A percentile compares a stretch with the other conserved stretches of the same genome.
phyloP scores from a whole-genome alignment of 2,113 vertebrate species.

The Buteo buteo region DNA sequence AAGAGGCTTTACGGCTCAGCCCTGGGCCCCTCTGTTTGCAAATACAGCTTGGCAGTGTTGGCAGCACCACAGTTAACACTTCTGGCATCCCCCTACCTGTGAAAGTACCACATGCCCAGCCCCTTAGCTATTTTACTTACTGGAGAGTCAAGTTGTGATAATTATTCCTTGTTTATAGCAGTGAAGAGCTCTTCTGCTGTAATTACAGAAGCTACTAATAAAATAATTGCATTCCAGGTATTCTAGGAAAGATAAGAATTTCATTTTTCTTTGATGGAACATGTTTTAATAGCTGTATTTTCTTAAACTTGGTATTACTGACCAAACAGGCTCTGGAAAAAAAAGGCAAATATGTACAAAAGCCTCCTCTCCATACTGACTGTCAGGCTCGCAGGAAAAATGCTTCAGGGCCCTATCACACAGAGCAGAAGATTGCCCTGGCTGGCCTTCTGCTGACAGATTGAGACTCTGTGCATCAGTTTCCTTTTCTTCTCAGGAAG shows the following conservation, averaged over 20 bases:
- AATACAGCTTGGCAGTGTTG: background rate
- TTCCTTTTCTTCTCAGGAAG: background rate
- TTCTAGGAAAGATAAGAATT: background rate
- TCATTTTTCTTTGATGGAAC: background rate
- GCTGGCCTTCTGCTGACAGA: background rate
- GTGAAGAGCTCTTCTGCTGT: background rate
- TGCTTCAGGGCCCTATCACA: background rate
- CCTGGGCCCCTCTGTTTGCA: background rate
- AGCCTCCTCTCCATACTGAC: background rate
- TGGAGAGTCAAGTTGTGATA: background rate
- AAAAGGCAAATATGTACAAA: background rate
- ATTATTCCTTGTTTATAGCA: background rate
- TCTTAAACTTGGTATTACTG: background rate
- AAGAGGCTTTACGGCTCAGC: background rate
- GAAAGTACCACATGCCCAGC: background rate
- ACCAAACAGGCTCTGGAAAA: background rate
- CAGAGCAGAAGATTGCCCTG: background rate
- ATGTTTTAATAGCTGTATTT: background rate
- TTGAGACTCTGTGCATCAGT: background rate
- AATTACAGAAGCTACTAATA: background rate
- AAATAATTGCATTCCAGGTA: background rate
- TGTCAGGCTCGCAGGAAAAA: background rate
- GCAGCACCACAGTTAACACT: background rate
- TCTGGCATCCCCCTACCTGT: background rate
- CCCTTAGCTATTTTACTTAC: background rate